Percentiles rank a stretch among this genome's conserved stretches.
phyloP scores from a whole-genome alignment of 1,140 invertebrate genomes.

The Conopomorpha cramerella region DNA sequence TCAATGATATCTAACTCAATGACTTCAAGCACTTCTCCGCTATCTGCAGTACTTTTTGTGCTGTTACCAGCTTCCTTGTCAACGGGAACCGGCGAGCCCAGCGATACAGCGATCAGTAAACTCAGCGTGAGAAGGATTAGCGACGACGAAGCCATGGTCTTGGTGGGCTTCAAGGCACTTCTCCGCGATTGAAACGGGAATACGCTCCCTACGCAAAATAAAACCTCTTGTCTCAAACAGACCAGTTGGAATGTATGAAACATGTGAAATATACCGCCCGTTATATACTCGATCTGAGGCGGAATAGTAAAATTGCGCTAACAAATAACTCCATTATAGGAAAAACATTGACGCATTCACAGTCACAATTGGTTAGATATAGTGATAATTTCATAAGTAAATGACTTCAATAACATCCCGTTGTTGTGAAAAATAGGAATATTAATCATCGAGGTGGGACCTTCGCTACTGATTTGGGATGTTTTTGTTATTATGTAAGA shows the following conservation, averaged over 20 bases:
- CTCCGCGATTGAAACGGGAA: constrained; percentile 13
- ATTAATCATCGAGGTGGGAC: too few species aligned
- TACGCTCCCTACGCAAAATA: constrained; percentile 5
- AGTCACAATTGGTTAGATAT: too few species aligned
- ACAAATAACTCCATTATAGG: constrained; percentile 30
- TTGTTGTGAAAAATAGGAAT: too few species aligned
- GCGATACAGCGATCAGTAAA: constrained; percentile 11
- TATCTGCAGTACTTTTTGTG: too few species aligned
- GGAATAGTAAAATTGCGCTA: constrained; percentile 34
- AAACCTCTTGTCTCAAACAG: too few species aligned
- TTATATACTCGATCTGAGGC: constrained; percentile 27
- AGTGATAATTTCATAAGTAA: constrained; percentile 21
- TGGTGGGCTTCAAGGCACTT: constrained; percentile 16
- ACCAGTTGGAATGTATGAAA: too few species aligned
- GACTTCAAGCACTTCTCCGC: constrained; percentile 18
- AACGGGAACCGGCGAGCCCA: constrained; percentile 14
- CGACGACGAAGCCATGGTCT: constrained; percentile 25
- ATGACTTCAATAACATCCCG: constrained; percentile 47
- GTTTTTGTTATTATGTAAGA: too few species aligned
- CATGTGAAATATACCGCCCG: constrained; percentile 7
- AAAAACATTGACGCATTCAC: constrained; percentile 30
- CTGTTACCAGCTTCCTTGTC: constrained; percentile 12
- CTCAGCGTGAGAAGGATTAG: constrained; percentile 21
- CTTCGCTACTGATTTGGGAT: too few species aligned
- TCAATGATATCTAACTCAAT: too few species aligned